Percentiles rank a stretch among this genome's conserved stretches.
Conservation (phyloP, 2,797 vertebrate genomes). For the Hapalemur alaotrensis region DNA sequence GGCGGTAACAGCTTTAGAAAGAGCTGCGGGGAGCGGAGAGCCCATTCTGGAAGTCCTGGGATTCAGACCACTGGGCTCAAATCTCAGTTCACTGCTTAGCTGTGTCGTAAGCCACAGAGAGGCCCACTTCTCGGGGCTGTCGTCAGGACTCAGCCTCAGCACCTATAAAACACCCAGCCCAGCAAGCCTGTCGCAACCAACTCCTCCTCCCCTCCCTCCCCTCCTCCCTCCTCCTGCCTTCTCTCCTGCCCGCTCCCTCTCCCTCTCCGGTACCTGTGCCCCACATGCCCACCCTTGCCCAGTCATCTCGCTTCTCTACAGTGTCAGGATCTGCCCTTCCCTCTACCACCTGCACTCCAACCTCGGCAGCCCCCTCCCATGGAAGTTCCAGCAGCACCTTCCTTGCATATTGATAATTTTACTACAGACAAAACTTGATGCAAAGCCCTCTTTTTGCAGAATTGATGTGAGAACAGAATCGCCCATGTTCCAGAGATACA, state of each 20-base stretch:
- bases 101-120: neutral
- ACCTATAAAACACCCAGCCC: neutral
- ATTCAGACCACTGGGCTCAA: neutral
- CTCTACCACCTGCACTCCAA: neutral
- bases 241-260: accelerated
- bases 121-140: neutral
- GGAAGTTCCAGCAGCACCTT: neutral
- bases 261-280: accelerated
- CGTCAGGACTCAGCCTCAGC: neutral
- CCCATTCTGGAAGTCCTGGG: neutral
- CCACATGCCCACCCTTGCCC: neutral
- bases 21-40: neutral
- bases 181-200: neutral
- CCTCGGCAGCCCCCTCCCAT: neutral
- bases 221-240: accelerated
- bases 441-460: neutral
- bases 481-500: accelerated
- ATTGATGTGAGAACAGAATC: neutral
- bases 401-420: neutral
- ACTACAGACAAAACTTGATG: neutral
- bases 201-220: neutral
- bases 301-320: neutral
- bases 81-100: neutral
- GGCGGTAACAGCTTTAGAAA: neutral
- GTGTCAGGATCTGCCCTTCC: neutral